phyloP scores from a whole-genome alignment of 2,113 vertebrate genomes.

The Scomber colias region DNA sequence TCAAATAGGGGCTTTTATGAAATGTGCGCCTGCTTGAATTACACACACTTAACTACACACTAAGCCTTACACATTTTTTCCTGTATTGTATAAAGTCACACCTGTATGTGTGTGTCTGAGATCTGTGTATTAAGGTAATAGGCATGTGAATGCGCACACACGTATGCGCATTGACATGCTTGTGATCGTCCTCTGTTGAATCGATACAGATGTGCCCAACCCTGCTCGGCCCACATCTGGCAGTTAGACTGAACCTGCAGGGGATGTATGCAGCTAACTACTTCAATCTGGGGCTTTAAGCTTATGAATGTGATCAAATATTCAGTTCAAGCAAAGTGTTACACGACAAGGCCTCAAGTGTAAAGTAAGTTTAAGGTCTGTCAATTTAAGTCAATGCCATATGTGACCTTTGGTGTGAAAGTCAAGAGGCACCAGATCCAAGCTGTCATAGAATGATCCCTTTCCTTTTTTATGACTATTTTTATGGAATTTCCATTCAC shows the following conservation, averaged over 20 bases:
- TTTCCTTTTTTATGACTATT: slow-evolving; percentile 47
- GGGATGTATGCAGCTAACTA: slow-evolving; percentile 61
- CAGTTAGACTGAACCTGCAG: slow-evolving; percentile 61
- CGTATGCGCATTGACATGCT: background rate
- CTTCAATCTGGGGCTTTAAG: slow-evolving; percentile 66
- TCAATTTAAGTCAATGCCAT: slow-evolving; percentile 60
- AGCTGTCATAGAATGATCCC: slow-evolving; percentile 44
- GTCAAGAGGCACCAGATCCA: slow-evolving; percentile 69
- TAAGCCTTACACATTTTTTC: slow-evolving; percentile 31
- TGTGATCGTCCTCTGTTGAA: slow-evolving; percentile 31
- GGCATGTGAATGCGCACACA: background rate
- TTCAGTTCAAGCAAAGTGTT: slow-evolving; percentile 68
- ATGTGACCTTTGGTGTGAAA: slow-evolving; percentile 70
- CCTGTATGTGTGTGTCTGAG: slow-evolving; percentile 35
- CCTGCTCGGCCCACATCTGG: slow-evolving; percentile 60
- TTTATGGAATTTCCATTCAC: slow-evolving; percentile 58
- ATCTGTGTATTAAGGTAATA: slow-evolving; percentile 17
- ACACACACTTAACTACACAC: slow-evolving; percentile 46
- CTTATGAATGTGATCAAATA: slow-evolving; percentile 73
- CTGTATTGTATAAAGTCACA: slow-evolving; percentile 49
- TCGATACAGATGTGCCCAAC: slow-evolving; percentile 65
- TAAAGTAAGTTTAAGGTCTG: slow-evolving; percentile 70
- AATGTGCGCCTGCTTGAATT: slow-evolving; percentile 73
- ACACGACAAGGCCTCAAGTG: slow-evolving; percentile 59
- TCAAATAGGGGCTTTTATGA: slow-evolving; percentile 73